A percentile compares a stretch with the other conserved stretches of the same genome.
phyloP scores from a whole-genome alignment of 2,113 vertebrate genomes.

The Rhegmatorhina hoffmannsi region DNA sequence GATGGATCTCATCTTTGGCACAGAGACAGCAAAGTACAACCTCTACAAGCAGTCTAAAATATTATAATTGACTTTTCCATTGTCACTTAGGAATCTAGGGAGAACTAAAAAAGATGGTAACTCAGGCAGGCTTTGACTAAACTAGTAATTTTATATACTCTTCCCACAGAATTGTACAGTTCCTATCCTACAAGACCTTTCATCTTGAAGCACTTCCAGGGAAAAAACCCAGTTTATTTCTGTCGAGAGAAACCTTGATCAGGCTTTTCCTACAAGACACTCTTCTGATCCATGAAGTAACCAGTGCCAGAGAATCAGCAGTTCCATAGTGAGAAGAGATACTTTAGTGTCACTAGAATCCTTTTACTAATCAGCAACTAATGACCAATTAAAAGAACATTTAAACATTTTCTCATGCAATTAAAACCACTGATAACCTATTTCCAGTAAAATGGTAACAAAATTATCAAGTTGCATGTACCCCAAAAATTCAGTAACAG shows the following conservation, averaged over 20 bases:
- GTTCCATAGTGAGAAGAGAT: neutral
- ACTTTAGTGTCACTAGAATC: neutral
- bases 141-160: neutral
- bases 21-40: neutral
- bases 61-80: neutral
- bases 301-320: neutral
- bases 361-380: neutral
- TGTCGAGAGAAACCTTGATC: neutral
- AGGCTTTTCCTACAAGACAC: neutral
- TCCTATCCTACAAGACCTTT: neutral
- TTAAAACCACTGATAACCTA: neutral
- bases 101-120: neutral
- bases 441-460: neutral
- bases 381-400: neutral
- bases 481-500: neutral
- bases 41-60: neutral
- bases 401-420: neutral
- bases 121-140: neutral
- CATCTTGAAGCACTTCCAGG: neutral
- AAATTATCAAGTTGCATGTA: neutral
- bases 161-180: neutral
- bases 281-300: neutral
- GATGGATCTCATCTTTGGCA: neutral
- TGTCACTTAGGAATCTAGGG: neutral
- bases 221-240: neutral